Evolutionary conservation across 2,797 vertebrate genomes (phyloP).

Genomic region (Hydrophis major): DNA sequence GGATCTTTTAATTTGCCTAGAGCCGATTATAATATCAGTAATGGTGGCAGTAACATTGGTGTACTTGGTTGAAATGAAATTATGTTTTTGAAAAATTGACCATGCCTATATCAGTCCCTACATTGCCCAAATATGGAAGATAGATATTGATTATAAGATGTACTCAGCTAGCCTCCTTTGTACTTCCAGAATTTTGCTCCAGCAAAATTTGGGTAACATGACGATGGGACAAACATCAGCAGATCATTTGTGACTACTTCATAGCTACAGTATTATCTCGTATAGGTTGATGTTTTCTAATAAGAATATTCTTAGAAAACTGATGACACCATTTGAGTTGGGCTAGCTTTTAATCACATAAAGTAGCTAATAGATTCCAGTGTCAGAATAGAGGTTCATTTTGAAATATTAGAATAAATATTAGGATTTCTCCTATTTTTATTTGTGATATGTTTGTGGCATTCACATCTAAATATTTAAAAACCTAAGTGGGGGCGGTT

Average conservation of each 20-base stretch:
- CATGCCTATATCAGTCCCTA: background rate
- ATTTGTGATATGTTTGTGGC: background rate
- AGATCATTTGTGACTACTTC: too few relatives aligned
- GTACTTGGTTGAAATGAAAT: background rate
- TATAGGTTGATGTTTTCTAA: background rate
- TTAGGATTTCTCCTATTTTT: background rate
- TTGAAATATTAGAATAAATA: background rate
- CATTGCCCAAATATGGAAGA: background rate
- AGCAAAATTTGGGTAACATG: background rate
- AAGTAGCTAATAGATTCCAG: background rate
- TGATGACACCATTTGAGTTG: background rate
- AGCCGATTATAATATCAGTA: background rate
- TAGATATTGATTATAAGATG: background rate
- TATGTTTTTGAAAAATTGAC: background rate
- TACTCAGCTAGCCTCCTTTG: background rate
- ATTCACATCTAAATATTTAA: conserved; percentile 21
- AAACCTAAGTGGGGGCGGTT: background rate
- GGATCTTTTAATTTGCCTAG: background rate
- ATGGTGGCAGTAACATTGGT: background rate
- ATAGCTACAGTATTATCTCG: background rate
- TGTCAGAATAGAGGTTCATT: background rate
- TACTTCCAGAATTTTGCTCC: background rate
- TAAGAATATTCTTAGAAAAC: background rate
- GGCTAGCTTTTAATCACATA: background rate
- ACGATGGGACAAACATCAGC: background rate